phyloP scores from a whole-genome alignment of 1,140 invertebrate species.

The Megalopta genalis region DNA sequence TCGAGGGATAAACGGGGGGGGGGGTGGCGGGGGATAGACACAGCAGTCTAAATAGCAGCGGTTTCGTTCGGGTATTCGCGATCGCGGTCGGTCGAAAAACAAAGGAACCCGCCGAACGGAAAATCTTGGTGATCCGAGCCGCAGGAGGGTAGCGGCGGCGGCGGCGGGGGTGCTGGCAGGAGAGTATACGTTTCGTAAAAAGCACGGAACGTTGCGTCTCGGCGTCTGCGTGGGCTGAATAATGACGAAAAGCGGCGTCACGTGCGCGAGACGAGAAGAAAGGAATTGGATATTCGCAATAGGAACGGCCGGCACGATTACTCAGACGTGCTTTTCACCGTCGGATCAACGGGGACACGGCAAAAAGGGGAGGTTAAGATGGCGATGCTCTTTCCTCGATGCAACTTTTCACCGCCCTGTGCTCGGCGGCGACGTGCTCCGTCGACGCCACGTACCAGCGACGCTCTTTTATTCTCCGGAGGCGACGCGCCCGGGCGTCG shows the following conservation, averaged over 20 bases:
- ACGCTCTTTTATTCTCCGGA: slow-evolving; percentile 36
- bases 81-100: neutral
- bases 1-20: too few relatives aligned
- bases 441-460: slow-evolving; percentile 31
- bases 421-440: neutral
- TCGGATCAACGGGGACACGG: slow-evolving; percentile 16
- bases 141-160: neutral
- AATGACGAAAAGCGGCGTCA: slow-evolving; percentile 12
- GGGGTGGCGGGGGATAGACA: too few relatives aligned
- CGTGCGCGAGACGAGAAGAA: slow-evolving; percentile 26
- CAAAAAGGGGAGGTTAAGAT: slow-evolving; percentile 18
- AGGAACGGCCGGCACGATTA: slow-evolving; percentile 47
- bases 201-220: neutral
- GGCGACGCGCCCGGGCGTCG: slow-evolving; percentile 17
- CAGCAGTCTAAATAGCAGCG: too few relatives aligned
- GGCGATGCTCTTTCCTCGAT: slow-evolving; percentile 30
- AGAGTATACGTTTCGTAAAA: neutral
- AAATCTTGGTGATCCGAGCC: neutral
- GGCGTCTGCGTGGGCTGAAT: neutral
- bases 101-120: neutral
- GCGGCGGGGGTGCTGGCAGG: too few relatives aligned
- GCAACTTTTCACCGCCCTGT: slow-evolving; percentile 36
- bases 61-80: neutral
- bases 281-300: slow-evolving; percentile 42
- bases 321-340: slow-evolving; percentile 31